Conservation (phyloP, 2,888 invertebrate species). For the Ashinkailepas kermadecensis region DNA sequence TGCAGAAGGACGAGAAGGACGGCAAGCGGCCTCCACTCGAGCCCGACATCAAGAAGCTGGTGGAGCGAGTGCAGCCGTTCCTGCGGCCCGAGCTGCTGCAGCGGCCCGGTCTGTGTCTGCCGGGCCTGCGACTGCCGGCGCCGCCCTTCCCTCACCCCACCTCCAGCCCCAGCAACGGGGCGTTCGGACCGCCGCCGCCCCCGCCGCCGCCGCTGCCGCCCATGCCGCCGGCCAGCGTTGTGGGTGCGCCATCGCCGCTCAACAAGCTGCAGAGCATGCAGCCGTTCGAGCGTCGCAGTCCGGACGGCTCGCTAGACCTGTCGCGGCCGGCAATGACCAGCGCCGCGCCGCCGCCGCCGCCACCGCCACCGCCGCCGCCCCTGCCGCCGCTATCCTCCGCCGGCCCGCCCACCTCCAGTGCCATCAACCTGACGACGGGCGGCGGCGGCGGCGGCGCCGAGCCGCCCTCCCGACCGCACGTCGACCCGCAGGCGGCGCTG, state of each 20-base stretch:
- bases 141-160: slow-evolving; percentile 44
- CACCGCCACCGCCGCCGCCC: slow-evolving; percentile 27
- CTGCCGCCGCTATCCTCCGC: slow-evolving; percentile 30
- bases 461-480: slow-evolving; percentile 33
- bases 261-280: slow-evolving; percentile 91
- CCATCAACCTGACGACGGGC: slow-evolving; percentile 36
- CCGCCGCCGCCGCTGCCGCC: slow-evolving; percentile 50
- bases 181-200: slow-evolving; percentile 45
- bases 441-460: slow-evolving; percentile 34
- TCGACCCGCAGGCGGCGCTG: slow-evolving; percentile 27
- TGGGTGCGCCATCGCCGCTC: slow-evolving; percentile 58
- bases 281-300: slow-evolving; percentile 68
- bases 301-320: slow-evolving; percentile 22
- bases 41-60: slow-evolving; percentile 51
- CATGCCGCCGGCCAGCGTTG: slow-evolving; percentile 31
- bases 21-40: slow-evolving; percentile 39
- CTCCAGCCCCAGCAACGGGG: slow-evolving; percentile 41
- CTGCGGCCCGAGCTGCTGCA: slow-evolving; percentile 35
- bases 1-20: slow-evolving; percentile 37
- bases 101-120: slow-evolving; percentile 35
- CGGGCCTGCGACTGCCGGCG: slow-evolving; percentile 33
- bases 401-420: slow-evolving; percentile 32
- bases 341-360: slow-evolving; percentile 29
- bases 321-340: slow-evolving; percentile 46
- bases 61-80: slow-evolving; percentile 43